Base-by-base conservation (phyloP, 2,113 vertebrate species). In the Eublepharis macularius region DNA sequence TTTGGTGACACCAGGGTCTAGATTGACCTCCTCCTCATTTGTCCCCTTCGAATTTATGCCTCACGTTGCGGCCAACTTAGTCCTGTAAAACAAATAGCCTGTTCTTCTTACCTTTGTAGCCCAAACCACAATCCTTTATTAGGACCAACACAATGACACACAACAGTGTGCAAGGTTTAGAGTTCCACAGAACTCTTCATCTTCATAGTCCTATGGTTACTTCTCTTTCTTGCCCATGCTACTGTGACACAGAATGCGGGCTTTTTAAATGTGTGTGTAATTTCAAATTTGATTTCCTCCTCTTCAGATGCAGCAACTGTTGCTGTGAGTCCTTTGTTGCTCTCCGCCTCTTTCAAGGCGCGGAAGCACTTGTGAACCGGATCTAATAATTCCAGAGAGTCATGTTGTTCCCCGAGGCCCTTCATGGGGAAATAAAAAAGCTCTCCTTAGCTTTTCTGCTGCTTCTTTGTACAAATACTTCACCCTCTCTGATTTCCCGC, bases 401-500 rank as follows among this genome's bases (percentile, higher is more conserved):
- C 87, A 88, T 88, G 93, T 89, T 89, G 89, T 93, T 94, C 93
- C 92, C 92, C 65, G 87, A 91, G 93, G 94, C 92, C 88, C 92
- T 93, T 92, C 93, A 88, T 93, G 89, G 83, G 91, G 94, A 89
- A 94, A 94, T 94, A 92, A 94, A 94, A 94, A 88, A 87, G 87
- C 90, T 93, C 90, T 94, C 92, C 90, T 93, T 91, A 86, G 92
- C 90, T 91, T 90, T 19, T 34, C 39, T 82, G 93, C 91, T 90
- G 89, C 94, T 91, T 87, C 92, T 94, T 94, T 45, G 32, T 89
- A 92, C 90, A 87, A 94, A 91, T 91, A 91, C 92, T 95, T 93
- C 92, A 93, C 94, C 94, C 93, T 93, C 92, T 93, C 77, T 74
- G 89, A 94, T 93, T 94, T 94, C 94, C 94, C 91, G 89, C 94